Evolutionary conservation across 1,140 invertebrate genomes (phyloP), one percentile per base, ranked within the genome.

Genomic region (Eumaeus atala): DNA sequence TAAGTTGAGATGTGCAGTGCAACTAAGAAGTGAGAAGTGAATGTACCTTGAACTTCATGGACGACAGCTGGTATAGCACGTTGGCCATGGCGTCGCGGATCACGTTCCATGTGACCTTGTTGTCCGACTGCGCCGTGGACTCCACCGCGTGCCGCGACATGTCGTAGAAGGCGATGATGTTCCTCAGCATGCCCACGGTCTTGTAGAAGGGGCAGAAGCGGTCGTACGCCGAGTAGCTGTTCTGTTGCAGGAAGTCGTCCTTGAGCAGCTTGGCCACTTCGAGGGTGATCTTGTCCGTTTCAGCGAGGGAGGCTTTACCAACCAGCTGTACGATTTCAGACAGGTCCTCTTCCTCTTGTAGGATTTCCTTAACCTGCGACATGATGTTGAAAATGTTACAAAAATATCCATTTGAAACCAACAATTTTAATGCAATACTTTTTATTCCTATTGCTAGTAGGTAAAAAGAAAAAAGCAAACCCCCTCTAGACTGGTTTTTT

Each of bases 131-230:
- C 14, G 98, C 96, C 21, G 98, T 99, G 48, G 95, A 94, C 89
- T 99, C 98, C 3, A 99, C 97, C 8, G 97, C 95, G 83, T 99
- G 98, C 59, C 96, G 93, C 9, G 98, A 93, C 93, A 99, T 93
- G 82, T 99, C 98, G 81, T 99, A 99, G 89, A 99, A 99, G 33
- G 95, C 91, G 77, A 99, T 98, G 90, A 99, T 99, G 89, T 99
- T 99, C 78, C 92, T 93, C 75, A 99, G 84, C 98, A 99, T 99
- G 62, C 97, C 97, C 11, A 97, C 96, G 21, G 98, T 99, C 90
- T 99, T 99, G 91, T 99, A 99, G 91, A 99, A 99, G 74, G 98
- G 98, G 88, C 98, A 99, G 90, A 97, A 99, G 62, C 98, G 92
- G 90, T 99, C 97, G 89, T 99, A 99, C 9, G 96, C 90, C 21